Base-by-base conservation (phyloP, 2,113 vertebrate species). In the Odocoileus virginianus region DNA sequence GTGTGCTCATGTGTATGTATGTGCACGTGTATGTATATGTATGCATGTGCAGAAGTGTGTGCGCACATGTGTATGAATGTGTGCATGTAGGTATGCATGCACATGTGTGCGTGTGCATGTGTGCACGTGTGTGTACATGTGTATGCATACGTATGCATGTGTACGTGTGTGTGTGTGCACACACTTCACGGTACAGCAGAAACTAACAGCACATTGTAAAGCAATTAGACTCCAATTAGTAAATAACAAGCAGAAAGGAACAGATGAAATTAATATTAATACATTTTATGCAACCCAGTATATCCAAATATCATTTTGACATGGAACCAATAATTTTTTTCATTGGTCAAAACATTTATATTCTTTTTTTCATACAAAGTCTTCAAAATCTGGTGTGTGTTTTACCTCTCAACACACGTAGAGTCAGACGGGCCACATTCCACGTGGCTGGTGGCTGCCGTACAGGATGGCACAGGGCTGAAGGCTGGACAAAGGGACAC, bases 101-200 rank as follows among this genome's bases (percentile, higher is more conserved):
- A 36, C 36, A 4, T 43, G 3, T 43, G 40, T 43, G 45, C 45
- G 45, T 45, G 45, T 45, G 45, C 7, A 45, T 7, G 7, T 10
- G 47, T 1, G 2, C 10, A 0, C 2, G 2, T 50, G 47, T 47
- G 11, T 3, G 47, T 11, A 3, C 11, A 2, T 47, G 2, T 47
- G 47, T 47, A 2, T 47, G 45, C 9, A 47, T 47, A 2, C 9
- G 45, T 10, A 1, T 2, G 45, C 7, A 2, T 45, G 45, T 47
- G 45, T 47, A 10, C 10, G 10, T 11, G 45, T 47, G 11, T 47
- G 11, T 12, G 10, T 7, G 45, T 40, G 40, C 40, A n/a, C n/a
- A 47, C 11, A 2, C 67, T 23, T 74, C 67, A 40, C 19, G 12
- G 36, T 13, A 25, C 67, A 74, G 10, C 67, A 74, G 67, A 40